Evolutionary conservation across 2,888 invertebrate genomes (phyloP), one percentile per base, ranked within the genome.

Genomic region (Chloromyia formosa): DNA sequence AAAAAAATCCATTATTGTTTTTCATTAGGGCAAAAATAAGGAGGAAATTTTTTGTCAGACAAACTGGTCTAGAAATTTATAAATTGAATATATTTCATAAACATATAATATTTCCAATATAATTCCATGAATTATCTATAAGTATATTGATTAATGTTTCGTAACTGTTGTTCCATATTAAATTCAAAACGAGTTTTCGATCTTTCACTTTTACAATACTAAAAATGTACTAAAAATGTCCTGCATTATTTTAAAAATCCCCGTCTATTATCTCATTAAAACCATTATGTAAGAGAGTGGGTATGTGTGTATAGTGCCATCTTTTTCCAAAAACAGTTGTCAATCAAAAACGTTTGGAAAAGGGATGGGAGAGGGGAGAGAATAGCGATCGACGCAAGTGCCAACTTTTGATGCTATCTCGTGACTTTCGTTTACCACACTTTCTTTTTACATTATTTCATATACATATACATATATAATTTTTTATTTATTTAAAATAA

Each of bases 401-500:
- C 49, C 40, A 66, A 45, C 66, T 45, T 5, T 49, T 49, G 1
- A 22, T 66, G 22, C 49, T 20, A 49, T 45, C 18, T 7, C 2
- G 27, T 35, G 27, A 35, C 27, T 35, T n/a, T 27, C 20, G 20
- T 14, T 49, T 22, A 66, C 66, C 49, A 66, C 49, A 66, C 20
- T 49, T 49, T 49, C 27, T 35, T 66, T 62, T 49, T 66, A 49
- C 66, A 20, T 16, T 56, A 16, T 5, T 56, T 4, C 20, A 56
- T 16, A n/a, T n/a, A n/a, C n/a, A n/a, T n/a, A n/a, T n/a, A n/a
- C n/a, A n/a, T 56, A 56, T 7, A 10, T 10, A 56, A 10, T 66
- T 66, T n/a, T 45, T 62, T 35, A 35, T 40, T n/a, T n/a, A n/a
- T 62, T 40, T 45, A 66, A 66, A 66, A 49, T 66, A 66, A 66